Conservation (phyloP, 35 echinoderm and acorn worm genomes). For the Apostichopus californicus region DNA sequence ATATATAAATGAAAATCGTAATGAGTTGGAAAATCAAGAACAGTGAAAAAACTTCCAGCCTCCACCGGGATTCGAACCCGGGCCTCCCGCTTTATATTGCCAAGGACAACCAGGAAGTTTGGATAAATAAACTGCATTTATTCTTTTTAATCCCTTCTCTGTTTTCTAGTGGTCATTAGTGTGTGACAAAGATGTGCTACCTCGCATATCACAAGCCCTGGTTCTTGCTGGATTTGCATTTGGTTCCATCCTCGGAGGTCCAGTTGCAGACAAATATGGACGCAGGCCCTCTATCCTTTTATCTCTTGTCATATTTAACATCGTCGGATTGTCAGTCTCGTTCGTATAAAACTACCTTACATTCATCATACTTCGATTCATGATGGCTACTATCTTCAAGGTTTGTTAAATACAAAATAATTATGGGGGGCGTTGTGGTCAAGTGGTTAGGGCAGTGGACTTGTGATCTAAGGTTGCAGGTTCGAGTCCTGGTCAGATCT, state of each 20-base stretch:
- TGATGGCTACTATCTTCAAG: slow-evolving; percentile 3
- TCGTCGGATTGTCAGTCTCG: background rate
- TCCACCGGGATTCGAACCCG: too few species aligned
- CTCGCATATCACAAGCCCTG: background rate
- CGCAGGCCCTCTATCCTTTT: background rate
- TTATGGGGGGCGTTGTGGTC: too few species aligned
- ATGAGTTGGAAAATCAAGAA: too few species aligned
- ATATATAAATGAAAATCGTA: too few species aligned
- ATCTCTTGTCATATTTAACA: background rate
- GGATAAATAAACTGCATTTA: too few species aligned
- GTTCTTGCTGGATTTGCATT: background rate
- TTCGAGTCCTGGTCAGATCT: too few species aligned
- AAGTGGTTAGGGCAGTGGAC: too few species aligned
- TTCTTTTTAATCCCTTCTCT: background rate
- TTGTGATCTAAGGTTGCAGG: too few species aligned
- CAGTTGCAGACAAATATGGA: background rate
- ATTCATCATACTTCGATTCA: background rate
- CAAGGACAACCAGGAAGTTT: too few species aligned
- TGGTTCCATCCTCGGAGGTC: background rate
- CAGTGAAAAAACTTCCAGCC: too few species aligned
- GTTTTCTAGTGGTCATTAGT: background rate
- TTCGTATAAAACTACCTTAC: background rate
- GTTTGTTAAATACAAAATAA: background rate
- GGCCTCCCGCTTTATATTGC: too few species aligned
- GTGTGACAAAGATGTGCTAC: background rate